Evolutionary conservation across 1,140 invertebrate genomes (phyloP).

Genomic region (Aphelinus certus): DNA sequence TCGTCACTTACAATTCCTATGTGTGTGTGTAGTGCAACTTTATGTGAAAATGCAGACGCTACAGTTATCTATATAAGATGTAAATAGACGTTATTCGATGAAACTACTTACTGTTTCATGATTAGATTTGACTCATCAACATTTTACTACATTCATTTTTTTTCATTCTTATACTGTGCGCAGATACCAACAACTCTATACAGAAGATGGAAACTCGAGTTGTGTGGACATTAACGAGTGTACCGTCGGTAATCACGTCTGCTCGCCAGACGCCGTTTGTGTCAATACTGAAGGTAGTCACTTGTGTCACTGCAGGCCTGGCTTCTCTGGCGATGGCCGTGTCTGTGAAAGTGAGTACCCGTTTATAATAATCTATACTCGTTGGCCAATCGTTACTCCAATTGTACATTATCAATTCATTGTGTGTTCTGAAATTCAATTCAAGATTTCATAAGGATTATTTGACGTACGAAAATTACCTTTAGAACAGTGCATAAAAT

Average conservation of each 20-base stretch:
- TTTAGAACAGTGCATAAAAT: not conserved
- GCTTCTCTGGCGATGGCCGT: conserved; percentile 81
- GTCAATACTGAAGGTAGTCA: conserved; percentile 85
- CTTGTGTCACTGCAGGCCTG: conserved; percentile 76
- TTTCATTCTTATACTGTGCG: not conserved
- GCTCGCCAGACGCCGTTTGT: conserved; percentile 84
- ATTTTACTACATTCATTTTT: conserved; percentile 32
- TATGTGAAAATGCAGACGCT: too few relatives aligned
- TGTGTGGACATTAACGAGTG: conserved; percentile 92
- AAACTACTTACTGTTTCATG: not conserved
- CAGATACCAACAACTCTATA: conserved; percentile 71
- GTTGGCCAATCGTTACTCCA: too few relatives aligned
- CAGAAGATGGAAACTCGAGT: conserved; percentile 64
- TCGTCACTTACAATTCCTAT: not conserved
- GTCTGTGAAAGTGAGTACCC: conserved; percentile 67
- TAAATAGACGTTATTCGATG: not conserved
- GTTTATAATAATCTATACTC: not conserved
- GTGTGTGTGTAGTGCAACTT: not conserved
- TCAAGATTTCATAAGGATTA: not conserved
- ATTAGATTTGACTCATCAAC: not conserved
- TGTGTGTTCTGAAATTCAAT: too few relatives aligned
- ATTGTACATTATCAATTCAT: too few relatives aligned
- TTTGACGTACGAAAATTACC: not conserved
- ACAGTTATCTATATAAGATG: too few relatives aligned
- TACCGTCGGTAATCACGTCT: conserved; percentile 76